Evolutionary conservation across 2,888 invertebrate species (phyloP).

Genomic region (Peribatodes rhomboidaria): DNA sequence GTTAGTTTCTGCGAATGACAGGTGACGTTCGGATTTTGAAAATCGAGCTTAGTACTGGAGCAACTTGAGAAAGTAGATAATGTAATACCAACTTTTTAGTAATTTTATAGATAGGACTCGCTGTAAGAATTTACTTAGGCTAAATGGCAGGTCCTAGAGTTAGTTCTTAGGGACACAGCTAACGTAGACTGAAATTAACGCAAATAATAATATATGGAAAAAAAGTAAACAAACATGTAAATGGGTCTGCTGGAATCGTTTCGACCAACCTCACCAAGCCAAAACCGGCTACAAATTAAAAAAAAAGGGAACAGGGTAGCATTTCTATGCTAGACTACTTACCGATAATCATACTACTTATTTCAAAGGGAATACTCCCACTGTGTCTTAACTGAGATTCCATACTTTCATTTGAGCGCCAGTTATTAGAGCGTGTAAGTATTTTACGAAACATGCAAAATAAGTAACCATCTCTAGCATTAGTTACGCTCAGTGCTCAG

Average conservation of each 20-base stretch:
- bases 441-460: constrained; percentile 86
- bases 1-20: constrained; percentile 71
- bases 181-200: too few relatives aligned
- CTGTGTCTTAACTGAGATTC: constrained; percentile 57
- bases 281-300: too few relatives aligned
- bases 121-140: too few relatives aligned
- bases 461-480: constrained; percentile 85
- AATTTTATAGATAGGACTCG: too few relatives aligned
- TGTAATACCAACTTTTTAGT: too few relatives aligned
- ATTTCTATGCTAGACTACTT: neutral
- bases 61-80: neutral
- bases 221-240: too few relatives aligned
- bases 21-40: constrained; percentile 48
- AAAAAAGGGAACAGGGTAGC: neutral
- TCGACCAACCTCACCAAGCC: too few relatives aligned
- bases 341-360: too few relatives aligned
- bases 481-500: constrained; percentile 81
- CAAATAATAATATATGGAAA: too few relatives aligned
- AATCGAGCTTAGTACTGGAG: constrained; percentile 38
- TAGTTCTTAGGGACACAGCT: too few relatives aligned
- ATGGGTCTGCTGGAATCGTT: too few relatives aligned
- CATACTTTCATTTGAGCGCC: constrained; percentile 81
- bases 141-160: too few relatives aligned
- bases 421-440: constrained; percentile 83
- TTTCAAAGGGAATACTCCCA: constrained; percentile 35